Evolutionary conservation across 2,888 invertebrate species (phyloP).

Genomic region (Metellina segmentata): DNA sequence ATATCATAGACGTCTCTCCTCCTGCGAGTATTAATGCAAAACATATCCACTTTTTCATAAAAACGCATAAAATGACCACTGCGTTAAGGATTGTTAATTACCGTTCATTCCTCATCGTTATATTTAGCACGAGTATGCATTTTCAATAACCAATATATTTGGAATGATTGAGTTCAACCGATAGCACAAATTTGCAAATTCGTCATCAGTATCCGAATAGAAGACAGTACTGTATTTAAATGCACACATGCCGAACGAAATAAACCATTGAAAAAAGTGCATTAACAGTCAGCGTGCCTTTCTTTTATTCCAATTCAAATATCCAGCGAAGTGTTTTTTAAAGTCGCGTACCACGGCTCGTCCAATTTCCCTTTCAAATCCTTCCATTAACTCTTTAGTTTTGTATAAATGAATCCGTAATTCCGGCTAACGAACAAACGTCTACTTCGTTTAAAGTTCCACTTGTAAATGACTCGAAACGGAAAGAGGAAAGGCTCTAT

Average conservation of each 20-base stretch:
- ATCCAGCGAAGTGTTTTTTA: no score
- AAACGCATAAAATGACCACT: conserved; percentile 31
- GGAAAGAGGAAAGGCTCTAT: neutral
- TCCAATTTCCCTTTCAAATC: neutral
- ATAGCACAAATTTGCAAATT: no score
- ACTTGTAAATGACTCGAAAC: neutral
- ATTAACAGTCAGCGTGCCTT: no score
- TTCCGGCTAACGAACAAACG: neutral
- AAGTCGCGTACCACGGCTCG: neutral
- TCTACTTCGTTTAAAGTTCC: neutral
- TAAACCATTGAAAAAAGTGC: no score
- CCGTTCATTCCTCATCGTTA: neutral
- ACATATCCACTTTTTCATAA: conserved; percentile 8
- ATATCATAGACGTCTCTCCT: conserved; percentile 25
- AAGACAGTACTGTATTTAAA: no score
- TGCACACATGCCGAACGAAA: no score
- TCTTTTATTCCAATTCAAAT: neutral
- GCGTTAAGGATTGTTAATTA: neutral
- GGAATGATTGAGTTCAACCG: no score
- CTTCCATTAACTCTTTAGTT: neutral
- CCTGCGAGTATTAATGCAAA: conserved; percentile 36
- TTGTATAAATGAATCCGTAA: neutral
- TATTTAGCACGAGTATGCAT: no score
- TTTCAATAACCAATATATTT: no score
- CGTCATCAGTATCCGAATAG: no score